Base-by-base conservation (phyloP, 2,888 invertebrate species). In the Auanema freiburgensis region DNA sequence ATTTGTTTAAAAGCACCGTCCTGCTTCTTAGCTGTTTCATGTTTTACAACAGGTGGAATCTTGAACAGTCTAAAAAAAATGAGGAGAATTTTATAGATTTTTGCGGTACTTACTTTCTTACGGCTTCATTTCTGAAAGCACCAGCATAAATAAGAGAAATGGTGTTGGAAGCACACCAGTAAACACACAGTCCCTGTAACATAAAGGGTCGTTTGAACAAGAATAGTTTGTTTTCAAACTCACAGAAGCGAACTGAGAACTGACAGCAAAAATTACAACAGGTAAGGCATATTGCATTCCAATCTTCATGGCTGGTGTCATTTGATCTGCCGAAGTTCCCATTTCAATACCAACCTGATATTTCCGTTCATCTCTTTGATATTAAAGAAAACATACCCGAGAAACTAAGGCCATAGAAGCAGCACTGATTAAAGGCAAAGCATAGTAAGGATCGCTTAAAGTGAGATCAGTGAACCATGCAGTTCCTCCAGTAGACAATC, bases 391-490 rank as follows among this genome's bases (percentile, higher is more conserved):
- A 50, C 70, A 53, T 69, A 85, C 89, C 86, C 92, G 91, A 59
- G 95, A 89, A 1, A 93, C 93, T 0, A 90, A 85, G 84, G 88
- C 90, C 79, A 97, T 86, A 0, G 95, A 93, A 0, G 88, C 85
- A 84, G 91, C 90, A 0, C 95, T 95, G 56, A 93, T 87, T 0
- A 93, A 6, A 0, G 97, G 97, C 61, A 98, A 86, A 14, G 91
- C 72, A 82, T 90, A 96, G 84, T 88, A 91, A 52, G 94, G 95
- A 87, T 98, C 98, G 2, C 91, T 88, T 11, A 92, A 84, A 0
- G 95, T 93, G 51, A 98, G 88, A 87, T 99, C 94, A 2, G 88
- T 87, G 84, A 98, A 95, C 97, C 97, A 98, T 78, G 88, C 89
- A 1, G 92, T 74, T 0, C 98, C 98, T 40, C 97, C 97, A 0